Base-by-base conservation (phyloP, 2,113 vertebrate species). In the Australoheros scitulus region DNA sequence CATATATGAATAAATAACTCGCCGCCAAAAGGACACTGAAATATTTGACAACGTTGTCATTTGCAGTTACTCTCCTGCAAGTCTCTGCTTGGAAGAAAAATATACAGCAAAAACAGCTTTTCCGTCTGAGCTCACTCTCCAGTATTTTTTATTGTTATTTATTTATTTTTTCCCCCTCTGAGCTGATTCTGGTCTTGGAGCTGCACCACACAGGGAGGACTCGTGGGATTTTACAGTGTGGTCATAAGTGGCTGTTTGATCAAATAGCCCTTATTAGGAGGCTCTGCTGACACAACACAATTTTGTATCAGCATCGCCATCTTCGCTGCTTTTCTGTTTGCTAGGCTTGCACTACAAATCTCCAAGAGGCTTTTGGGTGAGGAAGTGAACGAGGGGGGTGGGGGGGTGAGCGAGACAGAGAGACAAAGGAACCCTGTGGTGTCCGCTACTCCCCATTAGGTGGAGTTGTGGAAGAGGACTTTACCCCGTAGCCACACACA, bases 1-100 rank as follows among this genome's bases (percentile, higher is more conserved):
- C 90, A 91, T 93, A 92, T 88, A 94, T 93, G 90, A 94, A 92
- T 94, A 93, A 94, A 91, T 92, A 92, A 93, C 77, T 76, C 22
- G 22, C 80, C 74, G 82, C 87, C 87, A 87, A 88, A 87, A 91
- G 89, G 88, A 92, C 85, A 85, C 80, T 74, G 91, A 87, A 56
- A 90, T 82, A 92, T 92, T 90, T 92, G 93, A 93, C 93, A 91
- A 84, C 80, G 83, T 88, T 91, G 90, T 88, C 90, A 83, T 93
- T 92, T 92, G 89, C 89, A 90, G 88, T 91, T 90, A 88, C 82
- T 86, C 83, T 79, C 77, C 70, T 81, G 81, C 83, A 60, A 88
- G 72, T 86, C 76, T 85, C 2, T 26, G 80, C 80, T 85, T 2
- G n/a, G 58, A 79, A 61, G 59, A 80, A 43, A 82, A 64, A 88